phyloP scores from a whole-genome alignment of 1,140 invertebrate genomes.

The Mya arenaria region DNA sequence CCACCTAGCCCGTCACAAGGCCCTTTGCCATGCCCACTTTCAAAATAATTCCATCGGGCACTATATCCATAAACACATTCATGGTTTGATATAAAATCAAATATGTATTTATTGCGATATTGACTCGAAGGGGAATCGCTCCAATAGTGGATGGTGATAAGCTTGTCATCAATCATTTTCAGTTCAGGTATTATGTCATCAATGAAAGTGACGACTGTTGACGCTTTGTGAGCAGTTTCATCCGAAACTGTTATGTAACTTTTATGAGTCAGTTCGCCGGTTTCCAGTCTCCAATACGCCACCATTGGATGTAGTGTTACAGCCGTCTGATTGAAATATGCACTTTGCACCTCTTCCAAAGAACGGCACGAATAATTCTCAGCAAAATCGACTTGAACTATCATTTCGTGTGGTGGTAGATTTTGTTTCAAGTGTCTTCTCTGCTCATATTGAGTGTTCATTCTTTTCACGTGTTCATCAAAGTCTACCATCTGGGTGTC shows the following conservation, averaged over 20 bases:
- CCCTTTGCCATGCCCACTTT: slow-evolving; percentile 61
- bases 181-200: slow-evolving; percentile 15
- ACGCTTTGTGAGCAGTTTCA: slow-evolving; percentile 32
- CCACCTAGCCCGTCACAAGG: too few species aligned
- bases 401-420: neutral
- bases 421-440: neutral
- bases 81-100: slow-evolving; percentile 43
- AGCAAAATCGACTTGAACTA: neutral
- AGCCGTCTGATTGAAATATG: neutral
- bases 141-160: slow-evolving; percentile 57
- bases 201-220: slow-evolving; percentile 15
- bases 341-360: neutral
- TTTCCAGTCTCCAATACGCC: neutral
- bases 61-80: neutral
- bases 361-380: slow-evolving; percentile 40
- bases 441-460: slow-evolving; percentile 21
- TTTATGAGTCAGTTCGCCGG: neutral
- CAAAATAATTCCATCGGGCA: slow-evolving; percentile 57
- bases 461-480: neutral
- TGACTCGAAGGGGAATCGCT: slow-evolving; percentile 49
- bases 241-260: slow-evolving; percentile 30
- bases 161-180: neutral
- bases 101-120: slow-evolving; percentile 54
- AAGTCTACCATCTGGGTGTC: neutral
- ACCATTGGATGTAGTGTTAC: slow-evolving; percentile 11